These are phyloP conservation scores for Agrotis puta DNA, from an alignment of 2,888 invertebrate genomes.

Conservation along the genomic window DNA sequence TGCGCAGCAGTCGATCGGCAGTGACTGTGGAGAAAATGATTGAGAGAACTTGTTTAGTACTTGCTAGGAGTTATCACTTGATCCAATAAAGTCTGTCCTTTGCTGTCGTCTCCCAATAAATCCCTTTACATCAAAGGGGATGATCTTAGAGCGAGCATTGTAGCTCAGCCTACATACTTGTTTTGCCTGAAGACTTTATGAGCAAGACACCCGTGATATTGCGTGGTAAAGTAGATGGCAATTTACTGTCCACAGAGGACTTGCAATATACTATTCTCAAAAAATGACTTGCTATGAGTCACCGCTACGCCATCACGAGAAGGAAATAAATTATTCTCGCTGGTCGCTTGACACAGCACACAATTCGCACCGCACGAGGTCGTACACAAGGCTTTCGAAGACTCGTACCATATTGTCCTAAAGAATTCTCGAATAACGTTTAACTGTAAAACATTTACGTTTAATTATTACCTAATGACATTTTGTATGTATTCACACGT, in stretches of 20 bases:
- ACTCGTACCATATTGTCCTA: slow-evolving; percentile 21
- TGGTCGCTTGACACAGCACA: too few species aligned
- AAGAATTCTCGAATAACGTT: slow-evolving; percentile 43
- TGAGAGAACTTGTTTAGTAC: background rate
- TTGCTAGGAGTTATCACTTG: background rate
- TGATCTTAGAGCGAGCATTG: too few species aligned
- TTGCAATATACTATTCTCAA: background rate
- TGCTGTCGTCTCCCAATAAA: background rate
- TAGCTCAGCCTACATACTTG: too few species aligned
- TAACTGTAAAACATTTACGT: slow-evolving; percentile 53
- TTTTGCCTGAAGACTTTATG: background rate
- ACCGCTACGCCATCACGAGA: background rate
- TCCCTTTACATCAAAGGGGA: too few species aligned
- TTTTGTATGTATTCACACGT: slow-evolving; percentile 72
- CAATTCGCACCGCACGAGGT: background rate
- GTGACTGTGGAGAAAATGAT: background rate
- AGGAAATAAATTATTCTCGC: too few species aligned
- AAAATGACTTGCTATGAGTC: background rate
- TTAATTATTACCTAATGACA: slow-evolving; percentile 75
- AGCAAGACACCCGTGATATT: background rate
- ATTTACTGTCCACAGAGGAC: background rate
- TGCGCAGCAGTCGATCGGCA: too few species aligned
- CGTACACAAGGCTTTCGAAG: background rate
- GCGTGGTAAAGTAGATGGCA: background rate
- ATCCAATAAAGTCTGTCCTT: background rate